Percentiles rank a stretch among this genome's conserved stretches.
These are phyloP conservation scores for Lochmaea capreae DNA, from an alignment of 2,888 invertebrate genomes.

Conservation along the genomic window DNA sequence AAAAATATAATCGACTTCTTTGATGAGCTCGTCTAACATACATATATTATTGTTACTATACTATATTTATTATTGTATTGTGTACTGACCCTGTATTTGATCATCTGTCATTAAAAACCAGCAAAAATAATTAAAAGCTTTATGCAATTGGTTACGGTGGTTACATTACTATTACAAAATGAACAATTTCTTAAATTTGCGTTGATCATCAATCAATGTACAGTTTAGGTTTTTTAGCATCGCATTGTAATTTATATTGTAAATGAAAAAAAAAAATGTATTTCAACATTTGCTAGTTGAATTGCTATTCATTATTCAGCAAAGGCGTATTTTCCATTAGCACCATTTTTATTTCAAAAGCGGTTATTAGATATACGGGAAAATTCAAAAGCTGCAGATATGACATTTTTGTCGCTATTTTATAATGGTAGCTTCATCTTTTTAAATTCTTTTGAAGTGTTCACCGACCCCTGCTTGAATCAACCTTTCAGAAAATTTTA, in stretches of 20 bases:
- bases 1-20: too few species aligned
- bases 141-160: conserved; percentile 14
- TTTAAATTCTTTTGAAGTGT: not conserved
- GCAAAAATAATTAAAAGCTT: conserved; percentile 18
- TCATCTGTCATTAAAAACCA: conserved; percentile 2
- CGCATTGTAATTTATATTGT: conserved; percentile 26
- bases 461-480: not conserved
- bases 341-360: not conserved
- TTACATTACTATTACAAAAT: conserved; percentile 28
- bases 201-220: conserved; percentile 26
- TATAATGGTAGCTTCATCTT: not conserved
- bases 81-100: not conserved
- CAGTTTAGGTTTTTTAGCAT: conserved; percentile 17
- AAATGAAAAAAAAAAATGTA: conserved; percentile 4
- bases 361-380: not conserved
- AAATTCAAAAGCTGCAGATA: not conserved
- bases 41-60: too few species aligned
- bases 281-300: conserved; percentile 18
- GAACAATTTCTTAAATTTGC: conserved; percentile 20
- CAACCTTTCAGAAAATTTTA: not conserved
- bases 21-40: too few species aligned
- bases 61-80: not conserved
- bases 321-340: not conserved
- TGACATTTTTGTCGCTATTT: not conserved
- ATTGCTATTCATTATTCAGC: conserved; percentile 4